Conservation (phyloP, 2,113 vertebrate genomes). For the Talpa occidentalis region DNA sequence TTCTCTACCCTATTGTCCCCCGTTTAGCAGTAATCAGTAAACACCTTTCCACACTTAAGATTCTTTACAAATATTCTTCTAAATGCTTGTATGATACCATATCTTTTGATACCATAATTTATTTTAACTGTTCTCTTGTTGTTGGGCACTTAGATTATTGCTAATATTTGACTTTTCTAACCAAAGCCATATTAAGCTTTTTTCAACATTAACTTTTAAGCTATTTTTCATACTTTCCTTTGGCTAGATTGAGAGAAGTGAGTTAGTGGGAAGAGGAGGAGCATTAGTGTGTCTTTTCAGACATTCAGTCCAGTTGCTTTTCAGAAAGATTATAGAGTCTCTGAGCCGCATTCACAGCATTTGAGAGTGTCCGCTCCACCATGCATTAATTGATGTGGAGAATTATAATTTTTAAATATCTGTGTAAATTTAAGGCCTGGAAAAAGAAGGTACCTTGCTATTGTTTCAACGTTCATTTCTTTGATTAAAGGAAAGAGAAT, state of each 20-base stretch:
- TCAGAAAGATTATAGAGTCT: not conserved
- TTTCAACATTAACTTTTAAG: slow-evolving; percentile 38
- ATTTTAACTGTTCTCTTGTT: not conserved
- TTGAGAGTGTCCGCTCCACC: not conserved
- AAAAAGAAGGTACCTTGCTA: not conserved
- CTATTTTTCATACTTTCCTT: slow-evolving; percentile 16
- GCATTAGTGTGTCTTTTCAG: not conserved
- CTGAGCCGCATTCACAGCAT: not conserved
- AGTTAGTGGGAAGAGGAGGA: not conserved
- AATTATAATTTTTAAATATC: not conserved
- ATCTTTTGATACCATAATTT: slow-evolving; percentile 41
- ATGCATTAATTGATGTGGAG: not conserved
- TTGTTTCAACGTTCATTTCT: slow-evolving; percentile 19
- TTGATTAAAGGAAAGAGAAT: slow-evolving; percentile 27
- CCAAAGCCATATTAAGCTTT: not conserved
- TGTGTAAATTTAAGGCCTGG: slow-evolving; percentile 4
- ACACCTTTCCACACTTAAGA: not conserved
- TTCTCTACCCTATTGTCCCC: not conserved
- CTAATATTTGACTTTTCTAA: slow-evolving; percentile 13
- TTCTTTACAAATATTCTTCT: not conserved
- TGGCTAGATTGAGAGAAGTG: not conserved
- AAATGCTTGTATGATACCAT: not conserved
- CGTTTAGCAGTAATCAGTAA: not conserved
- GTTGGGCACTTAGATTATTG: not conserved
- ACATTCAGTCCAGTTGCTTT: not conserved